Base-by-base conservation (phyloP, 2,797 vertebrate species). In the Halcyon chelicuti region DNA sequence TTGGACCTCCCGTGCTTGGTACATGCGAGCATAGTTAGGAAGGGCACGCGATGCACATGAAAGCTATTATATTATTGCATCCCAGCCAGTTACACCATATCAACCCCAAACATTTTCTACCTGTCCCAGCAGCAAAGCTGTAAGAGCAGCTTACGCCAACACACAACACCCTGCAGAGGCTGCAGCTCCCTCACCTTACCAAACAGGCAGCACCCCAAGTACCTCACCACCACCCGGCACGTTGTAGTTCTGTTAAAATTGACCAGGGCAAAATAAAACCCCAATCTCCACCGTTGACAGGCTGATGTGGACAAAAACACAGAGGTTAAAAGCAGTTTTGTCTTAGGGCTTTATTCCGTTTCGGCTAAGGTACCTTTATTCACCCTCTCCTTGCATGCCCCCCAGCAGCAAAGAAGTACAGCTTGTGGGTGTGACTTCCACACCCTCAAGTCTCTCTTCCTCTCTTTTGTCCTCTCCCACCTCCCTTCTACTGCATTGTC, bases 401-500 rank as follows among this genome's bases (percentile, higher is more conserved):
- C 0, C 1, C 0, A 0, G 65, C 66, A 88, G 79, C 40, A 61
- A 70, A 68, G 18, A 0, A 70, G 49, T 20, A 42, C 22, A 88
- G 49, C 47, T 44, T 58, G 52, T 31, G 72, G 82, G 10, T 90
- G 46, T 61, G 61, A 61, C 57, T 54, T n/a, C 40, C 19, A 76
- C 35, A 39, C 55, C 29, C 0, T 0, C 2, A 62, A 62, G 51
- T 54, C n/a, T 60, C 40, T 81, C 22, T 49, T 65, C 54, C 62
- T 47, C 49, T 66, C 79, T 86, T 94, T 90, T 83, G 78, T 85
- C 35, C 65, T 89, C 47, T 80, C 26, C 60, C 52, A 87, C 52
- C 57, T 87, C 78, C 21, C 55, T 86, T 93, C 61, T 62, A 54
- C 46, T 20, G 17, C 31, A 54, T 80, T 75, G 47, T 55, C 68